A percentile compares a stretch with the other conserved stretches of the same genome.
These are phyloP conservation scores for Blastobasis adustella DNA, from an alignment of 2,888 invertebrate species.

Conservation along the genomic window DNA sequence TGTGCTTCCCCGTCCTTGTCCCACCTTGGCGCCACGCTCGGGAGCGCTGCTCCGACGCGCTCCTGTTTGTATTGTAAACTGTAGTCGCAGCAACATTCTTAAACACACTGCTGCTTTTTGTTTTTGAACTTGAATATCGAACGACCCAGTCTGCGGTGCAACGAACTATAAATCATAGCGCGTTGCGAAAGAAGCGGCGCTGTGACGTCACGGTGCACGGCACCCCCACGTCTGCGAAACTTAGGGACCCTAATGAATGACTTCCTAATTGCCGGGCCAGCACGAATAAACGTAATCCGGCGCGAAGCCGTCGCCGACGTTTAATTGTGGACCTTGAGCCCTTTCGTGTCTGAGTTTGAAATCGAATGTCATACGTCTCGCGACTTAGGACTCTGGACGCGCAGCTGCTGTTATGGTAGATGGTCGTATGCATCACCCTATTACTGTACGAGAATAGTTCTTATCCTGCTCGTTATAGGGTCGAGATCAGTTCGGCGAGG, in stretches of 20 bases:
- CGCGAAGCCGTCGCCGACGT: conserved; percentile 45
- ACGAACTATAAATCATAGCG: conserved; percentile 36
- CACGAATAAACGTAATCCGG: conserved; percentile 68
- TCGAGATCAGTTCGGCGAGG: conserved; percentile 19
- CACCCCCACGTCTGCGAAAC: conserved; percentile 74
- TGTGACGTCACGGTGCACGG: conserved; percentile 56
- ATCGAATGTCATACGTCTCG: conserved; percentile 57
- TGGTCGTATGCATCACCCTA: conserved; percentile 31
- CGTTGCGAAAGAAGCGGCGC: conserved; percentile 42
- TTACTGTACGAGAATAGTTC: conserved; percentile 33
- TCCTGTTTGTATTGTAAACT: conserved; percentile 57
- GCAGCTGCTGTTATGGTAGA: conserved; percentile 36
- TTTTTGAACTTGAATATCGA: conserved; percentile 31
- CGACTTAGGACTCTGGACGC: conserved; percentile 51
- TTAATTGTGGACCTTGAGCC: conserved; percentile 66
- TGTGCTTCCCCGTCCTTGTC: conserved; percentile 60
- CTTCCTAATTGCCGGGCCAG: conserved; percentile 73
- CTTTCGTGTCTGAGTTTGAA: conserved; percentile 58
- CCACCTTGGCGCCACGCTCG: conserved; percentile 59
- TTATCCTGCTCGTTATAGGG: conserved; percentile 33
- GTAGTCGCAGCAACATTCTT: conserved; percentile 47
- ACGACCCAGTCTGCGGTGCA: conserved; percentile 19
- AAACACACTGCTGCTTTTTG: conserved; percentile 55
- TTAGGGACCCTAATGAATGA: conserved; percentile 74
- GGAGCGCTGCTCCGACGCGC: conserved; percentile 43